These are phyloP conservation scores for Parnassius glacialis DNA, from an alignment of 2,888 invertebrate genomes.

Conservation along the genomic window DNA sequence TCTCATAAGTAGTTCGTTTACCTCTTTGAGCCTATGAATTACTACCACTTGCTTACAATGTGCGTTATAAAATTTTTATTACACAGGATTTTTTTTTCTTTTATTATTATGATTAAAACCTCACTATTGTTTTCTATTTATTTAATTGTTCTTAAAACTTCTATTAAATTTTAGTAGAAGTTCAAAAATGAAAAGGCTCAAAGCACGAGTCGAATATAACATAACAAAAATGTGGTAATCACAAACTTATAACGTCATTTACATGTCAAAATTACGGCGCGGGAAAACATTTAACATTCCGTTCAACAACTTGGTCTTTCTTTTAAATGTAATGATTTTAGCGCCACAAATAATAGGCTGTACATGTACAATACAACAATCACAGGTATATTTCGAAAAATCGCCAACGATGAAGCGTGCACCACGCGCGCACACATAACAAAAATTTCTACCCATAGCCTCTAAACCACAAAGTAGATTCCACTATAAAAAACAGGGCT, in stretches of 20 bases:
- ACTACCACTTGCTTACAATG: constrained; percentile 13
- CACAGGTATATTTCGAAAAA: background rate
- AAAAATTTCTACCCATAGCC: constrained; percentile 1
- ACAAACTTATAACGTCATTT: background rate
- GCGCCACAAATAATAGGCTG: background rate
- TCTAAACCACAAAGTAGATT: constrained; percentile 8
- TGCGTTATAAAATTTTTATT: constrained; percentile 14
- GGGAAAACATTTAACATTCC: background rate
- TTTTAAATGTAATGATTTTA: background rate
- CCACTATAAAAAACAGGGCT: constrained; percentile 13
- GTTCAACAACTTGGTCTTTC: background rate
- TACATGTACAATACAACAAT: no score
- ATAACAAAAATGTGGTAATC: background rate
- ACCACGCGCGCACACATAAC: background rate
- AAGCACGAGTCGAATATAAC: background rate
- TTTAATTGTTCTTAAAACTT: constrained; percentile 14
- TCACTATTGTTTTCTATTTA: background rate
- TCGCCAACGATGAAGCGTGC: constrained; percentile 5
- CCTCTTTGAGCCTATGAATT: constrained; percentile 7
- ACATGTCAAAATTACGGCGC: constrained; percentile 11
- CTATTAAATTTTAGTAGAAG: constrained; percentile 12
- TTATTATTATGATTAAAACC: no score
- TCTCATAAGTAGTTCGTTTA: constrained; percentile 22
- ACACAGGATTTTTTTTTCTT: background rate
- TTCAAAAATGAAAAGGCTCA: constrained; percentile 8